Evolutionary conservation across 2,113 vertebrate species (phyloP), one percentile per base, ranked within the genome.

Genomic region (Saguinus imperator): DNA sequence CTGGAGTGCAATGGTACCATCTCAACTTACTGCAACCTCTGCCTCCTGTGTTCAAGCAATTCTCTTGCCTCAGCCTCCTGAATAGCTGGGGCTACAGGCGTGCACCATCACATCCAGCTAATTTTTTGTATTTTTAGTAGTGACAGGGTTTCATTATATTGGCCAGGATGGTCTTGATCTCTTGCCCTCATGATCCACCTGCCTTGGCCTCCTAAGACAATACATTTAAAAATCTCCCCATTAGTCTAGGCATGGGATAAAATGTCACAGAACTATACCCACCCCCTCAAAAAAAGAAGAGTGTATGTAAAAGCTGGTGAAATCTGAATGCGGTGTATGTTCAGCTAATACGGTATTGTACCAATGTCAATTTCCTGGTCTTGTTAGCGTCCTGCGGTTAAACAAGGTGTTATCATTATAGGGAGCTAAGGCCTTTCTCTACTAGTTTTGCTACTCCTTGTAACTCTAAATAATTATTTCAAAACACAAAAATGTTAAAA

Each of bases 381-480:
- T 23, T 73, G 40, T 27, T 66, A 3, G 40, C 21, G 17, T 2
- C 0, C 29, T 35, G 25, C 1, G 32, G 48, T 92, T 89, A 92
- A 8, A 20, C 82, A 82, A 93, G 57, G 61, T 32, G 12, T n/a
- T 50, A 66, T 37, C 83, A 20, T 1, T 50, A 86, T 73, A 86
- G 52, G 50, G 21, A 55, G 79, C 73, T n/a, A 40, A 91, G 87
- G 81, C 45, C 84, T 94, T 64, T 58, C 94, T 66, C 21, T 66
- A 75, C 95, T 96, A 92, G 94, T 89, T 94, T 87, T 68, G 57
- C 55, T 92, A 52, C 77, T 87, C 92, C 79, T 50, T 17, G 32
- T 73, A 86, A 95, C 75, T 91, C 94, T 85, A 77, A 80, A n/a
- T n/a, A 95, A 84, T 86, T 86, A 85, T 97, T 79, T 73, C 37